Evolutionary conservation across 2,888 invertebrate species (phyloP).

Genomic region (Phyto melanocephala): DNA sequence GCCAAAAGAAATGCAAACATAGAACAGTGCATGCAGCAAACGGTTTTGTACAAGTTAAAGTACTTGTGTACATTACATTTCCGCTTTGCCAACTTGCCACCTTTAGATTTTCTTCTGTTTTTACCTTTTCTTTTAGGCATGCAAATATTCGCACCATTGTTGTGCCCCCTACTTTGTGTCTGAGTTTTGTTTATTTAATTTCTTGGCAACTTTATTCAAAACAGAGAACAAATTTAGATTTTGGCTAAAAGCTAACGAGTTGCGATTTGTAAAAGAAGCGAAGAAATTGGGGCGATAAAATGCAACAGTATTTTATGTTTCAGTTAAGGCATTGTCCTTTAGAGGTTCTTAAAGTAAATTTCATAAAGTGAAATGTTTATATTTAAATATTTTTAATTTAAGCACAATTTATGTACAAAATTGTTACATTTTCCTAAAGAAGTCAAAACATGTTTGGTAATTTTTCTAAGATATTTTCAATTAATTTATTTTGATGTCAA

Average conservation of each 20-base stretch:
- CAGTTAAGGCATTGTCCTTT: no score
- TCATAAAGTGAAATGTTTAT: no score
- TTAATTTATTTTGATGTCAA: no score
- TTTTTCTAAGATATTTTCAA: no score
- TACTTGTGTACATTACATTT: conserved; percentile 34
- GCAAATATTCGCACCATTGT: conserved; percentile 9
- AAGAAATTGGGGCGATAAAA: conserved; percentile 10
- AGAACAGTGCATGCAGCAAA: background rate
- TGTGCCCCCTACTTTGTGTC: conserved; percentile 33
- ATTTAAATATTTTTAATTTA: no score
- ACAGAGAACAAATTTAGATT: background rate
- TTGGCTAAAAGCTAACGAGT: conserved; percentile 9
- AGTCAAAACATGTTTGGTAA: no score
- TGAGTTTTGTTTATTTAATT: conserved; percentile 48
- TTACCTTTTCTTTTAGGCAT: background rate
- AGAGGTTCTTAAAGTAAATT: no score
- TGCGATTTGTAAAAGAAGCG: background rate
- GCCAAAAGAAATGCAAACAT: conserved; percentile 47
- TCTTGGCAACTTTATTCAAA: conserved; percentile 34
- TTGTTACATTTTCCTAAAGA: no score
- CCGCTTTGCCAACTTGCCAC: conserved; percentile 62
- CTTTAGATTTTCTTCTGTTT: conserved; percentile 19
- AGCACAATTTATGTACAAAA: no score
- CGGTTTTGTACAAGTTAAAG: background rate
- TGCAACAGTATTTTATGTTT: conserved; percentile 43